phyloP scores from a whole-genome alignment of 2,888 invertebrate genomes.

The Dolichomitus sp. region DNA sequence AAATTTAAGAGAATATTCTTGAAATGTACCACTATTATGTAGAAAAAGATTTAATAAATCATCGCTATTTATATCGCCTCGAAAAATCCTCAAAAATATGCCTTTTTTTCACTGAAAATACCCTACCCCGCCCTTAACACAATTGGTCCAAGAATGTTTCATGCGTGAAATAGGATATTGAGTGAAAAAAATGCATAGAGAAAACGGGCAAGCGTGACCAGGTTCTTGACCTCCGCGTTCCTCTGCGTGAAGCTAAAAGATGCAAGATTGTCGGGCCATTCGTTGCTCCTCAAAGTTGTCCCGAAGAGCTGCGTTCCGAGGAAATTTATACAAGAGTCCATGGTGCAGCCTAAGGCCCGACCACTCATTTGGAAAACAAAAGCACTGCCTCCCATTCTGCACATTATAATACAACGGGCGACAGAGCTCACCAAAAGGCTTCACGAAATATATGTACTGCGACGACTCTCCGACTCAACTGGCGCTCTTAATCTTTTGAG shows the following conservation, averaged over 20 bases:
- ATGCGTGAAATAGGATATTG: slow-evolving; percentile 9
- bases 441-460: neutral
- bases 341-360: slow-evolving; percentile 52
- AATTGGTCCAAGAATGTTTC: neutral
- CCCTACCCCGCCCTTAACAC: no score
- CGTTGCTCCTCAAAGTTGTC: slow-evolving; percentile 47
- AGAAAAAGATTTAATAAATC: no score
- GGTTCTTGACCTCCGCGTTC: slow-evolving; percentile 46
- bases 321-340: slow-evolving; percentile 35
- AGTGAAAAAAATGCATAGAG: slow-evolving; percentile 5
- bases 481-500: slow-evolving; percentile 36
- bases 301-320: slow-evolving; percentile 28
- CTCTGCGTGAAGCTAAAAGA: slow-evolving; percentile 44
- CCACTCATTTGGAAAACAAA: slow-evolving; percentile 83
- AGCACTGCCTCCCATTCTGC: slow-evolving; percentile 74
- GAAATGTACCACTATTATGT: no score
- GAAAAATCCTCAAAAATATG: no score
- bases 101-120: no score
- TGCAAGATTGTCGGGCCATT: slow-evolving; percentile 20
- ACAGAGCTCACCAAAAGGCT: slow-evolving; percentile 48
- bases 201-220: neutral
- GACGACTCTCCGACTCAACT: slow-evolving; percentile 12
- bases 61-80: no score
- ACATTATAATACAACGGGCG: slow-evolving; percentile 79
- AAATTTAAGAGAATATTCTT: no score